These are phyloP conservation scores for Gallinago media DNA, from an alignment of 2,113 vertebrate genomes.

Conservation along the genomic window DNA sequence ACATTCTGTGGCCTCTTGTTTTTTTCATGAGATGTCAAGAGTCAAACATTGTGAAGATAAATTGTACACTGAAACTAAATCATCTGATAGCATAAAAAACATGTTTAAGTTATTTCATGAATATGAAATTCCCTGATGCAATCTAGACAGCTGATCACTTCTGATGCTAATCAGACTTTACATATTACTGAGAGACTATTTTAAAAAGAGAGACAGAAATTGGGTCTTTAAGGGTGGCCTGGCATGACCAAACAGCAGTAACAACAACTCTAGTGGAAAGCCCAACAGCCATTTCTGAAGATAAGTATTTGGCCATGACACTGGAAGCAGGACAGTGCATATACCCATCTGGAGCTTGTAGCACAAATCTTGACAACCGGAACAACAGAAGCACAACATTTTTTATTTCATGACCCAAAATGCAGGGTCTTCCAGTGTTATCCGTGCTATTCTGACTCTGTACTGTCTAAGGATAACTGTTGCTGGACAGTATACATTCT, in stretches of 20 bases:
- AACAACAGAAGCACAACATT: background rate
- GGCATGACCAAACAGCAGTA: background rate
- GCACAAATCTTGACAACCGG: background rate
- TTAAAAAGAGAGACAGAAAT: background rate
- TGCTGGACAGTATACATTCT: background rate
- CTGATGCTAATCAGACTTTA: background rate
- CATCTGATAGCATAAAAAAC: background rate
- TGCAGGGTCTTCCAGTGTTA: accelerated
- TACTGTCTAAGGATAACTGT: background rate
- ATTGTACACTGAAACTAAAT: background rate
- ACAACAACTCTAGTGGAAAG: background rate
- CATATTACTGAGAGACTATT: background rate
- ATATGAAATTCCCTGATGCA: background rate
- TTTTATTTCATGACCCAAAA: background rate
- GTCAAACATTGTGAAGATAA: background rate
- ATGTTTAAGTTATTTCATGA: background rate
- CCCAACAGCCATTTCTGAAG: background rate
- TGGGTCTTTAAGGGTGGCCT: background rate
- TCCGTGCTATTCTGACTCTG: background rate
- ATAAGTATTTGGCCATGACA: background rate
- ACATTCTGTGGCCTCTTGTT: background rate
- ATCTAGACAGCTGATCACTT: background rate
- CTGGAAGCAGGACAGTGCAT: background rate
- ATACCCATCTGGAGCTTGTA: background rate
- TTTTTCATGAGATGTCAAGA: background rate